Percentiles rank a stretch among this genome's conserved stretches.
Evolutionary conservation across 1,140 invertebrate species (phyloP).

Genomic region (Sycobia sp.): DNA sequence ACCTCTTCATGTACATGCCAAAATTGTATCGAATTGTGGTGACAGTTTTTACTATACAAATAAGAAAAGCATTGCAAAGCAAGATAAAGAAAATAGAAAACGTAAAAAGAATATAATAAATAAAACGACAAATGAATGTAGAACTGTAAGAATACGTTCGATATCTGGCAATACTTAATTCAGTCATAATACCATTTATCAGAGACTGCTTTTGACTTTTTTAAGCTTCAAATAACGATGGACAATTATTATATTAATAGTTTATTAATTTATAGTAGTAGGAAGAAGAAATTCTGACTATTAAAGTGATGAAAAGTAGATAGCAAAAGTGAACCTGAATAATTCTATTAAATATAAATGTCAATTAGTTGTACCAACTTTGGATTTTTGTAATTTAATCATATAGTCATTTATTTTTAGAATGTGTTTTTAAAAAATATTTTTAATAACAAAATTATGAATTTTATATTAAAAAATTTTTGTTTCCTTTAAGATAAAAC

Average conservation of each 20-base stretch:
- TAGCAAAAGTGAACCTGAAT: neutral
- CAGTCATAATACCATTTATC: neutral
- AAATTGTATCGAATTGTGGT: slow-evolving; percentile 5
- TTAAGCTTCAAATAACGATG: neutral
- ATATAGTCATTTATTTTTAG: neutral
- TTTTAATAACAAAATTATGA: too few relatives aligned
- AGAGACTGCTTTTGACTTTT: neutral
- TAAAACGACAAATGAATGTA: neutral
- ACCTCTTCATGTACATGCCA: slow-evolving; percentile 43
- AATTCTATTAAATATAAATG: neutral
- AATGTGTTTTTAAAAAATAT: neutral
- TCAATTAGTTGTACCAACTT: neutral
- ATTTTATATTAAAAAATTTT: too few relatives aligned
- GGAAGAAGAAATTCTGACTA: neutral
- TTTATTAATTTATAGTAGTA: neutral
- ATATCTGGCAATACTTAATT: slow-evolving; percentile 22
- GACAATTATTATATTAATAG: neutral
- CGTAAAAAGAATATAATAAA: slow-evolving; percentile 9
- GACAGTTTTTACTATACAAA: slow-evolving; percentile 16
- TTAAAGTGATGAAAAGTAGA: neutral
- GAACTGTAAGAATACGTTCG: slow-evolving; percentile 5
- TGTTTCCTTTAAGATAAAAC: too few relatives aligned
- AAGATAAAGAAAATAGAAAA: neutral
- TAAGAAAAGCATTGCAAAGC: neutral
- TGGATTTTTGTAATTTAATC: neutral